Evolutionary conservation across 2,113 vertebrate genomes (phyloP).

Genomic region (Cyrtonyx montezumae): DNA sequence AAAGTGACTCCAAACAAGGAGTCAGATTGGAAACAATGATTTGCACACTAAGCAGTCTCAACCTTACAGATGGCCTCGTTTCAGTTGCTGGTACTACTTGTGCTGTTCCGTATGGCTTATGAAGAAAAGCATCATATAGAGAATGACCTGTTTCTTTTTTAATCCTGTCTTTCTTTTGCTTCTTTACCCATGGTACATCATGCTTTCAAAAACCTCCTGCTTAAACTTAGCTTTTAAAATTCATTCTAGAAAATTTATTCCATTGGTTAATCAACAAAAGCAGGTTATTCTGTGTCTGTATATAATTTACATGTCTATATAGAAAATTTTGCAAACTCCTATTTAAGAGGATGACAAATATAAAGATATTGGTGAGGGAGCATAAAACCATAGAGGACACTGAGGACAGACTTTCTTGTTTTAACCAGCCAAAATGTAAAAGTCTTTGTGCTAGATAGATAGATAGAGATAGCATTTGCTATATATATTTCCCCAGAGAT

Average conservation of each 20-base stretch:
- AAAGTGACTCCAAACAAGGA: slow-evolving; percentile 26
- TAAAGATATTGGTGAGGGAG: not conserved
- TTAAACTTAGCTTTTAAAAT: slow-evolving; percentile 8
- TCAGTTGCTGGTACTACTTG: not conserved
- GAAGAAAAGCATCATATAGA: not conserved
- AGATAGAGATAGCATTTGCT: no score
- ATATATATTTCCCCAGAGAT: not conserved
- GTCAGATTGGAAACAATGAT: not conserved
- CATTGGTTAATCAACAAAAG: not conserved
- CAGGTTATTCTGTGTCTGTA: not conserved
- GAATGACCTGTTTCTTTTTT: not conserved
- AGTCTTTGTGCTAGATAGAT: not conserved
- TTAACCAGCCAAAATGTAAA: not conserved
- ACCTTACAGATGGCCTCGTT: not conserved
- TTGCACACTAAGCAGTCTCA: not conserved
- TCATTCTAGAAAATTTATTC: not conserved
- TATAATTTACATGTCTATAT: not conserved
- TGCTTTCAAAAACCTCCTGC: not conserved
- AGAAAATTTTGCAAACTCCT: not conserved
- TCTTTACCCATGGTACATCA: not conserved
- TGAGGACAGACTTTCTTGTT: not conserved
- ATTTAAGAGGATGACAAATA: not conserved
- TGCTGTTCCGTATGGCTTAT: not conserved
- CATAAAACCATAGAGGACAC: not conserved
- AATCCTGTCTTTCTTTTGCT: not conserved